Evolutionary conservation across 2,113 vertebrate species (phyloP), one percentile per base, ranked within the genome.

Genomic region (Ariopsis seemanni): DNA sequence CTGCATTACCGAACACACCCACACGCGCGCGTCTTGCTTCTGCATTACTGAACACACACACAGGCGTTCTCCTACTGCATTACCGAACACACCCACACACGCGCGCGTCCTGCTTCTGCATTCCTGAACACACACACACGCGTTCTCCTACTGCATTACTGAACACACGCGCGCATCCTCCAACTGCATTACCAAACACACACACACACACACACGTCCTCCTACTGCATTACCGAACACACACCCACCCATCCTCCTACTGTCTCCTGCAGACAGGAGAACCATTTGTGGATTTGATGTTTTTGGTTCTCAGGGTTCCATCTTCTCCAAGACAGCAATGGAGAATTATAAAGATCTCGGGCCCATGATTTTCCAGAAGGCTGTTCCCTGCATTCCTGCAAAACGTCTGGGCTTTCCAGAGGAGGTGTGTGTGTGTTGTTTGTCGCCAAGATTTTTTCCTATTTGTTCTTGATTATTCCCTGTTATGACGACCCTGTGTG

Each of bases 241-340:
- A 57, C 52, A 55, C 75, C 27, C 52, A 30, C 30, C 30, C 1
- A 1, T 30, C 30, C 30, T 30, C 30, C 30, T 30, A 30, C 30
- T 30, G 30, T 30, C 30, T 30, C 30, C 30, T 30, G 30, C 30
- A 30, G 30, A 30, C 27, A 30, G 12, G 34, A 34, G 4, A 71
- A 34, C 12, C 15, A 30, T 34, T 82, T 55, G 14, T 0, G 27
- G 42, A 0, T 88, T 7, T 85, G 78, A 53, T 42, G 52, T 53
- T 3, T 81, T 17, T 83, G 52, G 75, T 18, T 78, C 4, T 62
- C 85, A 98, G 97, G 97, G 97, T 30, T 87, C 92, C 20, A 96
- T 97, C 74, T 96, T 97, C 93, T 97, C 96, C 0, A 96, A 96
- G 94, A 97, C 97, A 8, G 97, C 97, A 0, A 93, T 96, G 92